phyloP scores from a whole-genome alignment of 2,113 vertebrate species.

The Nesogale talazaci region DNA sequence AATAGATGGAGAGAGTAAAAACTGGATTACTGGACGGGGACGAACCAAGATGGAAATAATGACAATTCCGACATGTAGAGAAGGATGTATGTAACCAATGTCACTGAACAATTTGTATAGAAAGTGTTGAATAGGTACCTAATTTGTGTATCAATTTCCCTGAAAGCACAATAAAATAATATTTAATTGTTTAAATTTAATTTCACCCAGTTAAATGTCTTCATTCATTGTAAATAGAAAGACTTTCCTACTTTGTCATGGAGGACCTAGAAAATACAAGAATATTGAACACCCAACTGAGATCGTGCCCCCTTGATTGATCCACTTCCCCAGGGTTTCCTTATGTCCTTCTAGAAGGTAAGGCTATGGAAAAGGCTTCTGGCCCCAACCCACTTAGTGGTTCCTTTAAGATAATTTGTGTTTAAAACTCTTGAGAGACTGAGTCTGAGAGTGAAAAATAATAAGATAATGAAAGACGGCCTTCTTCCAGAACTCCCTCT shows the following conservation, averaged over 20 bases:
- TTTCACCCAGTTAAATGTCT: neutral
- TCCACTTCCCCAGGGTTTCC: neutral
- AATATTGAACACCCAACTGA: too few relatives aligned
- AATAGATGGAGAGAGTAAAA: too few relatives aligned
- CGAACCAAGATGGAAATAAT: too few relatives aligned
- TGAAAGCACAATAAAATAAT: too few relatives aligned
- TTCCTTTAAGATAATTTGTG: neutral
- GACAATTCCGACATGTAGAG: too few relatives aligned
- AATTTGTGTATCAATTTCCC: too few relatives aligned
- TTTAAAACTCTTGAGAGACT: neutral
- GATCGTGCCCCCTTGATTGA: too few relatives aligned
- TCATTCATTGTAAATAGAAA: neutral
- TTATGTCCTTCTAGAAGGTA: neutral
- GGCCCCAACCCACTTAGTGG: neutral
- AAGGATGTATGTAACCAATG: too few relatives aligned
- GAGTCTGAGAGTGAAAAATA: neutral
- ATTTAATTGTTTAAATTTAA: too few relatives aligned
- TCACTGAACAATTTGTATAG: too few relatives aligned
- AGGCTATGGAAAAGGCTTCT: neutral
- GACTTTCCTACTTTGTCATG: neutral
- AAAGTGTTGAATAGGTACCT: too few relatives aligned
- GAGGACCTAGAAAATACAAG: neutral
- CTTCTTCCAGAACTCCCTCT: neutral
- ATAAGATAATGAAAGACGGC: neutral
- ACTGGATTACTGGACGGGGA: too few relatives aligned